These are phyloP conservation scores for Rhinoptilus africanus DNA, from an alignment of 2,113 vertebrate genomes.

Conservation along the genomic window DNA sequence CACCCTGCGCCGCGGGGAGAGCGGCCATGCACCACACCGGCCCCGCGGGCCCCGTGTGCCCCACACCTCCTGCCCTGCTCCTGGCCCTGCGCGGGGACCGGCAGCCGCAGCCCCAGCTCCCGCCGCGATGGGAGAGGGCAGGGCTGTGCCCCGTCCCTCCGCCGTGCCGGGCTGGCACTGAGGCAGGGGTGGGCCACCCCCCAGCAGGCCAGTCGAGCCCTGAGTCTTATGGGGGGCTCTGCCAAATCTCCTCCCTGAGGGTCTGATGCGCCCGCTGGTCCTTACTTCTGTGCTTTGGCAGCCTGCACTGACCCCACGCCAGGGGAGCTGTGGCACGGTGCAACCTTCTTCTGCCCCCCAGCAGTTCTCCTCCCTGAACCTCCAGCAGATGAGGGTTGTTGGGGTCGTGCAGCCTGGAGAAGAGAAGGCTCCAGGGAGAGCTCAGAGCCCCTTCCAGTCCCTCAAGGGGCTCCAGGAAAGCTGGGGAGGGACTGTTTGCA, in stretches of 20 bases:
- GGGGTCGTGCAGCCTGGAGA: too few relatives aligned
- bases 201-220: background rate
- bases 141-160: background rate
- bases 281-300: background rate
- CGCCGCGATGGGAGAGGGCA: accelerated
- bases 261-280: background rate
- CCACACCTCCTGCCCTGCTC: accelerated
- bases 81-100: background rate
- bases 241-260: background rate
- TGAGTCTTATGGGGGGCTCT: background rate
- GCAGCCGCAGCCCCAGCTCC: background rate
- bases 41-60: accelerated
- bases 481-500: too few relatives aligned
- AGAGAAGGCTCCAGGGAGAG: too few relatives aligned
- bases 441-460: too few relatives aligned
- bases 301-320: background rate
- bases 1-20: accelerated
- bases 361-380: background rate
- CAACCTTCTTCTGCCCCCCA: background rate
- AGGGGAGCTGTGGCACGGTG: background rate
- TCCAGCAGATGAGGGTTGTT: background rate
- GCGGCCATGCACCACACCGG: accelerated
- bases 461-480: too few relatives aligned
- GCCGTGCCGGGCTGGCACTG: background rate
- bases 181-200: background rate